Base-by-base conservation (phyloP, 2,113 vertebrate species). In the Oreochromis tanganicae region DNA sequence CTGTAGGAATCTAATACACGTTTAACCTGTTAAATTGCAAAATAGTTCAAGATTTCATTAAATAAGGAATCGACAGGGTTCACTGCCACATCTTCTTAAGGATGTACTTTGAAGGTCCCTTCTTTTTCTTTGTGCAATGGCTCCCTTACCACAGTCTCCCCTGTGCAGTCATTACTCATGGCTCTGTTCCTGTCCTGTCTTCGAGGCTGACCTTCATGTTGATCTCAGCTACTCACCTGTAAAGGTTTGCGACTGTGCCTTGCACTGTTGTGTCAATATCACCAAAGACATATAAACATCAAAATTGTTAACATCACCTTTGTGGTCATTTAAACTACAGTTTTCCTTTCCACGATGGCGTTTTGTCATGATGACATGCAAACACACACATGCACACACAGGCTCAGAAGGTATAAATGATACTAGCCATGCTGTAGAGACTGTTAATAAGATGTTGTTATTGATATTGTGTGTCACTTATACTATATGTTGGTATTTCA, bases 401-500 rank as follows among this genome's bases (percentile, higher is more conserved):
- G 43, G 27, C 24, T 50, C 16, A 29, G 16, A 50, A 75, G 10
- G 71, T 32, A 78, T 19, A 78, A 78, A 78, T 78, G 24, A 78
- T 50, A 12, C 24, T 7, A 52, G 46, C 4, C 46, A 32, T 34
- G 17, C 17, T 32, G 73, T 78, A 32, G 46, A 32, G 27, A 52
- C 43, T n/a, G 27, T 50, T 78, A 52, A 78, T 66, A 41, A 24
- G 6, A 83, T 57, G 78, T 85, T 84, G 80, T 61, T 80, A 84
- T 29, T 88, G 81, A 89, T 82, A 54, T 27, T 13, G 46, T 10
- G 71, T 75, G 57, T 87, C 82, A 52, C 46, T 82, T 50, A 81
- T 63, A 7, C 66, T 63, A 56, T 87, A 80, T 80, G 79, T 83
- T 81, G 19, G 4, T 84, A 75, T 93, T 93, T 92, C 83, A 88